Evolutionary conservation across 1,140 invertebrate genomes (phyloP).

Genomic region (Eriocheir sinensis): DNA sequence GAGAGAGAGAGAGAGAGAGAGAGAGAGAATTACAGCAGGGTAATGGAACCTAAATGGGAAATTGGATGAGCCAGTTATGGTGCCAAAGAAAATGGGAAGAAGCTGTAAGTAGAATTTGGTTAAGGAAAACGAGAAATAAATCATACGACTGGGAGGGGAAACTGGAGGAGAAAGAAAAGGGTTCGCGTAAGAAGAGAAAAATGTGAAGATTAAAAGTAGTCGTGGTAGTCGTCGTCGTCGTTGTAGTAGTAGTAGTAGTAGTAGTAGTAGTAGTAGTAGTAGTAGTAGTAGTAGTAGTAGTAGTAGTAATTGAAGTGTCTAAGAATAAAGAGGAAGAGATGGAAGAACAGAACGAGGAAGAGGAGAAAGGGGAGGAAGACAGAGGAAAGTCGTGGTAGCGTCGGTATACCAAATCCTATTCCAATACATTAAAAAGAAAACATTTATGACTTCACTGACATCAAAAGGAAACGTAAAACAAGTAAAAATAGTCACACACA

Average conservation of each 20-base stretch:
- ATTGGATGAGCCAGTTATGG: slow-evolving; percentile 14
- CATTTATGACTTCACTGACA: no score
- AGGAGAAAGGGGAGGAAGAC: no score
- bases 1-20: slow-evolving; percentile 3
- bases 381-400: no score
- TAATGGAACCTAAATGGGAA: not conserved
- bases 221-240: not conserved
- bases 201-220: not conserved
- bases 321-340: no score
- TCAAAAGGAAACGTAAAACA: no score
- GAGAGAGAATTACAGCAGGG: not conserved
- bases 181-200: no score
- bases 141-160: not conserved
- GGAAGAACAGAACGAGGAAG: no score
- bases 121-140: slow-evolving; percentile 17
- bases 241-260: not conserved
- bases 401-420: no score
- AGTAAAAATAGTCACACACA: no score
- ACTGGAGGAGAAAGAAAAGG: no score
- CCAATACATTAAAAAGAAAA: no score
- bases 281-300: not conserved
- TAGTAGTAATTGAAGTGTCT: no score
- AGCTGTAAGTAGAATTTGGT: not conserved
- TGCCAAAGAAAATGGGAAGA: slow-evolving; percentile 13
- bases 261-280: not conserved